Percentiles rank a stretch among this genome's conserved stretches.
These are phyloP conservation scores for Perccottus glenii DNA, from an alignment of 2,113 vertebrate species.

Conservation along the genomic window DNA sequence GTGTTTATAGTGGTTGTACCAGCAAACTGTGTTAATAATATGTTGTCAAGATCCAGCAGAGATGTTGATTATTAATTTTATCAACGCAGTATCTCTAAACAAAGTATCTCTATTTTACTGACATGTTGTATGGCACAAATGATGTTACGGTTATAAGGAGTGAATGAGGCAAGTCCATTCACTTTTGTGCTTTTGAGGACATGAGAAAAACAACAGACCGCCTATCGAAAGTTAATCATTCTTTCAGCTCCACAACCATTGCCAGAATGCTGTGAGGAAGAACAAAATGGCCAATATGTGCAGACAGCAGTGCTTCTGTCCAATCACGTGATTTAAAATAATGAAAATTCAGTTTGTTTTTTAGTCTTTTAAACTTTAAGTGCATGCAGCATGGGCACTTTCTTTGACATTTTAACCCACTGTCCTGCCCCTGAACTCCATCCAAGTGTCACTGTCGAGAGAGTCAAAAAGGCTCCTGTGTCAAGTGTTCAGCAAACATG, in stretches of 20 bases:
- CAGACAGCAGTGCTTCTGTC: constrained; percentile 2
- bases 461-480: constrained; percentile 68
- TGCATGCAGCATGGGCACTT: constrained; percentile 1
- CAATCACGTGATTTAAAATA: neutral
- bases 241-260: constrained; percentile 27
- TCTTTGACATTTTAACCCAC: constrained; percentile 56
- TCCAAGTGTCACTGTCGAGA: constrained; percentile 50
- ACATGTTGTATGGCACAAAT: constrained; percentile 24
- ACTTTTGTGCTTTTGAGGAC: constrained; percentile 20
- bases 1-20: too few relatives aligned
- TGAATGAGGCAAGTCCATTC: constrained; percentile 31
- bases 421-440: constrained; percentile 64
- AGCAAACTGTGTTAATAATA: too few relatives aligned
- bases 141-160: constrained; percentile 31
- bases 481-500: constrained; percentile 76
- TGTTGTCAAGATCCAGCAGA: constrained; percentile 10
- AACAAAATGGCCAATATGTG: neutral
- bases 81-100: constrained; percentile 31
- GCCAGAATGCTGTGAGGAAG: constrained; percentile 17
- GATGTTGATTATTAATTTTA: constrained; percentile 51
- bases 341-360: neutral
- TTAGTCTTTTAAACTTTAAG: neutral
- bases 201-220: constrained; percentile 37
- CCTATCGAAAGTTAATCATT: constrained; percentile 61
- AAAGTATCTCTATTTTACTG: constrained; percentile 34